Percentiles rank a stretch among this genome's conserved stretches.
phyloP scores from a whole-genome alignment of 2,113 vertebrate genomes.

The Urocynchramus pylzowi region DNA sequence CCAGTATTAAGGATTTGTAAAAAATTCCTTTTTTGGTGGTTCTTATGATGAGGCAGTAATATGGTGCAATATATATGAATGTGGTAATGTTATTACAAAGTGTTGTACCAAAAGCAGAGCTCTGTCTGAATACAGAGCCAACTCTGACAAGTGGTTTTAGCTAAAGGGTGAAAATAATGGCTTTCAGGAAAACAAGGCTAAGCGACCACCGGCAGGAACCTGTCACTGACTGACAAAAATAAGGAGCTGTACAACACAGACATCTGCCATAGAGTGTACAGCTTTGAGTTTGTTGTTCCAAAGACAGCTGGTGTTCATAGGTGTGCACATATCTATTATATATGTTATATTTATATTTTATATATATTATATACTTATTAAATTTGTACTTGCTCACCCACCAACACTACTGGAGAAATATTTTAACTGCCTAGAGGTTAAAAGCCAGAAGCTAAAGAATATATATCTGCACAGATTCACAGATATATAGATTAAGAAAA shows the following conservation, averaged over 20 bases:
- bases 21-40: neutral
- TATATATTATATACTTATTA: neutral
- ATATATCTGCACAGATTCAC: neutral
- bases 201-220: neutral
- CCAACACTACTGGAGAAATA: neutral
- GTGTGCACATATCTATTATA: neutral
- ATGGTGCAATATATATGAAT: neutral
- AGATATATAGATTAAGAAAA: neutral
- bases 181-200: neutral
- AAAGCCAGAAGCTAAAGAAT: neutral
- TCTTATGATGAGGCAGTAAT: neutral
- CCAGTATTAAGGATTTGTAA: neutral
- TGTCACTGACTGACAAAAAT: neutral
- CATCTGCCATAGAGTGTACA: neutral
- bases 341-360: neutral
- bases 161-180: neutral
- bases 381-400: neutral
- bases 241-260: neutral
- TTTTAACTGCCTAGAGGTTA: neutral
- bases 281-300: neutral
- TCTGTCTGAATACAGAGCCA: neutral
- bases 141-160: neutral
- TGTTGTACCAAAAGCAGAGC: neutral
- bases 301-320: neutral
- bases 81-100: neutral